phyloP scores from a whole-genome alignment of 2,888 invertebrate species.

The Synanthedon vespiformis region DNA sequence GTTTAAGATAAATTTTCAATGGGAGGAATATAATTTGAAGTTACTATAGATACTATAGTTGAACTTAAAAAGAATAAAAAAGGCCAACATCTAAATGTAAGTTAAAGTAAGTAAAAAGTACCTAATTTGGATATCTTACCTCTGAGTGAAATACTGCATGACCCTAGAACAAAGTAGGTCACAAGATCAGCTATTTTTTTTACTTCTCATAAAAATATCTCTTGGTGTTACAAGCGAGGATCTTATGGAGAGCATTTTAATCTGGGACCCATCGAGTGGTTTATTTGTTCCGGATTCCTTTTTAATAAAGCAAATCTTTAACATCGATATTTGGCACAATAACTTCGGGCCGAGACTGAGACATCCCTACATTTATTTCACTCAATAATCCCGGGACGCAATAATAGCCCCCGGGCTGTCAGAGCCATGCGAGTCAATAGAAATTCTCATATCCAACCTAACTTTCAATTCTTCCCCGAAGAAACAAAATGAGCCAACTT shows the following conservation, averaged over 20 bases:
- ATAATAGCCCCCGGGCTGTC: constrained; percentile 36
- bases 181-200: too few relatives aligned
- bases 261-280: background rate
- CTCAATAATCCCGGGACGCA: constrained; percentile 31
- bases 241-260: background rate
- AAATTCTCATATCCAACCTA: constrained; percentile 28
- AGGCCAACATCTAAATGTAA: too few relatives aligned
- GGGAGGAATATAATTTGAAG: too few relatives aligned
- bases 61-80: too few relatives aligned
- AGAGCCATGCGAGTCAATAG: constrained; percentile 21
- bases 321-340: background rate
- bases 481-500: constrained; percentile 54
- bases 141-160: too few relatives aligned
- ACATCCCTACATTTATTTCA: constrained; percentile 26
- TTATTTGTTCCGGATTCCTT: background rate
- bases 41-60: too few relatives aligned
- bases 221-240: too few relatives aligned
- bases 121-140: too few relatives aligned
- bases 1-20: too few relatives aligned
- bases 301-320: background rate
- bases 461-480: constrained; percentile 28
- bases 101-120: too few relatives aligned
- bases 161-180: too few relatives aligned
- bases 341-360: constrained; percentile 4
- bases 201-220: too few relatives aligned